A percentile compares a stretch with the other conserved stretches of the same genome.
Evolutionary conservation across 2,113 vertebrate species (phyloP).

Genomic region (Carassius auratus): DNA sequence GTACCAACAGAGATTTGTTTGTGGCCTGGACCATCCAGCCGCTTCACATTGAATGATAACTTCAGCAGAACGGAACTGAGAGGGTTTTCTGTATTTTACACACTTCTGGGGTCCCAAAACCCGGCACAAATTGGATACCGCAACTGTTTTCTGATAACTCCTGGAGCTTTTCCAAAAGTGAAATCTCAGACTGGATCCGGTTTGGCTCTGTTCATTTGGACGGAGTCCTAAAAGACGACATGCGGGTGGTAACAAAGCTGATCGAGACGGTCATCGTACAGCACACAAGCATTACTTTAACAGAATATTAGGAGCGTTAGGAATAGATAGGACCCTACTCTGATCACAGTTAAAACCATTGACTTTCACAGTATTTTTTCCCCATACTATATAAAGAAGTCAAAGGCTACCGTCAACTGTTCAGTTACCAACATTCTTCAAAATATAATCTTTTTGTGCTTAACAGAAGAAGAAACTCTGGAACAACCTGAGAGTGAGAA

Average conservation of each 20-base stretch:
- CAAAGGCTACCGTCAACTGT: no score
- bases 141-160: conserved; percentile 18
- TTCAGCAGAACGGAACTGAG: background rate
- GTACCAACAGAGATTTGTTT: conserved; percentile 10
- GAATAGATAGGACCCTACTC: background rate
- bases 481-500: background rate
- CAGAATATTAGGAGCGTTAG: background rate
- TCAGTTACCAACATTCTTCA: background rate
- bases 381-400: no score
- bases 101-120: conserved; percentile 1
- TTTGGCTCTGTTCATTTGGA: conserved; percentile 19
- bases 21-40: background rate
- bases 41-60: conserved; percentile 13
- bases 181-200: conserved; percentile 18
- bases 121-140: background rate
- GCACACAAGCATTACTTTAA: background rate
- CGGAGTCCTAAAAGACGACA: conserved; percentile 18
- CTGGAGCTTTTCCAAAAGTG: conserved; percentile 28
- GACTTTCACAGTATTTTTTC: no score
- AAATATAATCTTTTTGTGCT: background rate
- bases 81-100: background rate
- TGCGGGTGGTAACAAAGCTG: conserved; percentile 13
- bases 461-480: background rate
- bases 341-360: background rate
- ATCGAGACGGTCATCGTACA: background rate